These are phyloP conservation scores for Lordiphosa stackelbergi DNA, from an alignment of 1,140 invertebrate species.

Conservation along the genomic window DNA sequence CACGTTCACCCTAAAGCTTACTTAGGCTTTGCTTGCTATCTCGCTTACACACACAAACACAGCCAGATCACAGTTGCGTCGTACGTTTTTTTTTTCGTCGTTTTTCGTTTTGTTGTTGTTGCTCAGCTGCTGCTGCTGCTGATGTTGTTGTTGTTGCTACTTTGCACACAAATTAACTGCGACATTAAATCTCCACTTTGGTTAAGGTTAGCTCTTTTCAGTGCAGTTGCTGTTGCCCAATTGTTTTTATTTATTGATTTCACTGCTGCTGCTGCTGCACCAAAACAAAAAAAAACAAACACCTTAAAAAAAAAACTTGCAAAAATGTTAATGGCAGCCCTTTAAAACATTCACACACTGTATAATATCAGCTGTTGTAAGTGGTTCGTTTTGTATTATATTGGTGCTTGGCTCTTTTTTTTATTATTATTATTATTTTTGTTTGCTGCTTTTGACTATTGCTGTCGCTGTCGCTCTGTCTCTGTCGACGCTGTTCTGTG, in stretches of 20 bases:
- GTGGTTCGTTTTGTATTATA: not conserved
- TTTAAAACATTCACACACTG: not conserved
- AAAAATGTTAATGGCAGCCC: no score
- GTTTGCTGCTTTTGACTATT: constrained; percentile 6
- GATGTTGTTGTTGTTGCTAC: constrained; percentile 38
- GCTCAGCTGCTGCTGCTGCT: constrained; percentile 39
- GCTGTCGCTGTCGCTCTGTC: constrained; percentile 27
- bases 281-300: constrained; percentile 32
- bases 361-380: not conserved
- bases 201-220: constrained; percentile 24
- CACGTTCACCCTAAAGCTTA: constrained; percentile 3
- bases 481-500: constrained; percentile 7
- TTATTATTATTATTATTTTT: constrained; percentile 49
- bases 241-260: constrained; percentile 32
- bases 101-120: constrained; percentile 34
- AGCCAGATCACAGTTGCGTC: constrained; percentile 44
- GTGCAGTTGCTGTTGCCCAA: constrained; percentile 17
- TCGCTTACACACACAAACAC: constrained; percentile 49
- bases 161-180: constrained; percentile 70
- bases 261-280: constrained; percentile 23
- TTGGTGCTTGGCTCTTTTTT: not conserved
- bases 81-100: constrained; percentile 55
- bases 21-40: constrained; percentile 33
- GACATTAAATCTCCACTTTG: constrained; percentile 57
- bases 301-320: constrained; percentile 15